A percentile compares a stretch with the other conserved stretches of the same genome.
phyloP scores from a whole-genome alignment of 2,888 invertebrate genomes.

The Cryptophagus acutangulus region DNA sequence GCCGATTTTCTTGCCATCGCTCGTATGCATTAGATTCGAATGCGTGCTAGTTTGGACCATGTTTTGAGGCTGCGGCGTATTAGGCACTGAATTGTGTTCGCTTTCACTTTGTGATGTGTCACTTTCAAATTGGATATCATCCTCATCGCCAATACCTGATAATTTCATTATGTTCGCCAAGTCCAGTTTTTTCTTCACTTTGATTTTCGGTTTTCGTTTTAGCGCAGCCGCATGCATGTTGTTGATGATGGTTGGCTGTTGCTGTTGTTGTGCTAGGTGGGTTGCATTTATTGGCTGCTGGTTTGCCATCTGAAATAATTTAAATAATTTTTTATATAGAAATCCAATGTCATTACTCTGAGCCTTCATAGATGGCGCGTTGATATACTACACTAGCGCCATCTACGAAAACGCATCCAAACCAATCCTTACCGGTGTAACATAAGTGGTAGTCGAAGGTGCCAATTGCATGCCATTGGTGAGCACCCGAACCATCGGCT shows the following conservation, averaged over 20 bases:
- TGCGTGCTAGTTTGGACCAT: conserved; percentile 16
- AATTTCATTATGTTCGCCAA: conserved; percentile 70
- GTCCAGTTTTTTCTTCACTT: conserved; percentile 59
- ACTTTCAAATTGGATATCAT: conserved; percentile 53
- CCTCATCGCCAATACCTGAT: conserved; percentile 65
- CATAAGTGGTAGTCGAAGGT: conserved; percentile 44
- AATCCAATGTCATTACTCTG: background rate
- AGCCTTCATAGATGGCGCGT: no score
- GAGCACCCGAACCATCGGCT: conserved; percentile 54
- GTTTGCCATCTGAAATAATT: conserved; percentile 29
- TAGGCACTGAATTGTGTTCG: conserved; percentile 39
- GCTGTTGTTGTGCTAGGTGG: conserved; percentile 30
- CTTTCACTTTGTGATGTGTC: conserved; percentile 45
- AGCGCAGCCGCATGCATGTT: conserved; percentile 35
- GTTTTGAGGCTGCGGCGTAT: conserved; percentile 35
- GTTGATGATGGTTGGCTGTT: conserved; percentile 16
- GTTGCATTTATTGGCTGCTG: conserved; percentile 30
- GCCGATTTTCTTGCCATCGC: conserved; percentile 38
- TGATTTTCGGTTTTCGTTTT: conserved; percentile 41
- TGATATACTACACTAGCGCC: no score
- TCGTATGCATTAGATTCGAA: conserved; percentile 27
- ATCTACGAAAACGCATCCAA: no score
- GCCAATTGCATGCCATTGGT: conserved; percentile 52
- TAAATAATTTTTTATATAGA: conserved; percentile 3
- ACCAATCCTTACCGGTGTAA: conserved; percentile 34